Base-by-base conservation (phyloP, 2,888 invertebrate species). In the Andricus curvator region DNA sequence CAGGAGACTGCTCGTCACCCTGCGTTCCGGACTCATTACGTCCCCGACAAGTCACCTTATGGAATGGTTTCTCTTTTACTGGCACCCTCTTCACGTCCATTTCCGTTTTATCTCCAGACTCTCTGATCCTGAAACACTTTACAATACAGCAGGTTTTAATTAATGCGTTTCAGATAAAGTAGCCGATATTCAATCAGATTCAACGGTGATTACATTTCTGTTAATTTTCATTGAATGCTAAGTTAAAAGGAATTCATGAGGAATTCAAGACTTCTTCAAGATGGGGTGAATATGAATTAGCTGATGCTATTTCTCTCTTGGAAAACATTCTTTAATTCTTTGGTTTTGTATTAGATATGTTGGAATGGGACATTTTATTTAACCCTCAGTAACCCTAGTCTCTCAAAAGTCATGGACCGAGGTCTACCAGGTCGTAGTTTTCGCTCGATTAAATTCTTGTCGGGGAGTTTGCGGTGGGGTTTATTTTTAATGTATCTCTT, bases 1-100 rank as follows among this genome's bases (percentile, higher is more conserved):
- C 33, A 78, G 74, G 81, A 81, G 79, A 81, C 82, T 76, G 79
- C 78, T 82, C 83, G 82, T 81, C 83, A 82, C 82, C 68, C 78
- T 78, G 80, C 78, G 78, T 80, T 80, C 37, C 13, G 22, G 76
- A 79, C 83, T 80, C 78, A 77, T 79, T 79, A 80, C 70, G 77
- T 66, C 78, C 67, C 66, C 66, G 76, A 29, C 80, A 78, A 78
- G 78, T 70, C 80, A 82, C 78, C 70, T 56, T n/a, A 33, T 74
- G 74, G 17, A 74, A 33, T n/a, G 29, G 33, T 33, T 65, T 48
- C 78, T 66, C 51, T 33, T 25, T 51, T 17, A 29, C 13, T 78
- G 37, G 68, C 22, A 65, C 25, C 78, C 80, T 80, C 76, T 79
- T 79, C 60, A 76, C 80, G 64, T 66, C 79, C 48, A 80, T 83